Percentiles rank a stretch among this genome's conserved stretches.
Evolutionary conservation across 2,797 vertebrate species (phyloP).

Genomic region (Muraenolepis orangiensis): DNA sequence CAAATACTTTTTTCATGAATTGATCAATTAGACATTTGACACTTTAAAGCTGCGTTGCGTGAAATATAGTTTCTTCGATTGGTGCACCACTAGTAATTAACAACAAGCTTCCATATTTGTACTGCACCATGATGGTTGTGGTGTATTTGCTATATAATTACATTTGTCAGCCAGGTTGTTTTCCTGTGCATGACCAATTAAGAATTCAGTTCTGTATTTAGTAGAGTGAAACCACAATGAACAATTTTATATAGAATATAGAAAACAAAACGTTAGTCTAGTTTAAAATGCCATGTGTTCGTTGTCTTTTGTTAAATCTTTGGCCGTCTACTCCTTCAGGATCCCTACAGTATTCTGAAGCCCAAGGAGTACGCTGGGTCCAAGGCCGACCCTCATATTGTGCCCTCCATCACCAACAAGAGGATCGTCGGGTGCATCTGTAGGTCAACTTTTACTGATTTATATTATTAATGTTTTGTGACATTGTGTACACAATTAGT

Average conservation of each 20-base stretch:
- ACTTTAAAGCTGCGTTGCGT: not conserved
- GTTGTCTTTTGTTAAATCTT: not conserved
- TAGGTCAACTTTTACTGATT: constrained; percentile 72
- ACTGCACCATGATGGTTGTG: no score
- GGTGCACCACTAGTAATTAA: not conserved
- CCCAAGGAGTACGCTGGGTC: constrained; percentile 82
- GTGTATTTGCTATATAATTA: no score
- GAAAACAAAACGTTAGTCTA: not conserved
- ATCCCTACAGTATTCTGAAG: constrained; percentile 82
- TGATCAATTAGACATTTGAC: not conserved
- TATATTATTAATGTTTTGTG: no score
- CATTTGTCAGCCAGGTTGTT: no score
- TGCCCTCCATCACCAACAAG: constrained; percentile 82
- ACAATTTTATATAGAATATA: not conserved
- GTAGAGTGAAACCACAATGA: no score
- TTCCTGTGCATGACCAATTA: no score
- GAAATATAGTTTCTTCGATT: not conserved
- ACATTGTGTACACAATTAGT: not conserved
- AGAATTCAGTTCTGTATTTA: no score
- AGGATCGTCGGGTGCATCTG: constrained; percentile 89
- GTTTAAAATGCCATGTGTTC: not conserved
- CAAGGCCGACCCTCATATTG: constrained; percentile 83
- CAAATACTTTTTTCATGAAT: not conserved
- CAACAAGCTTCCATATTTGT: no score
- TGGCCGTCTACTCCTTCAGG: constrained; percentile 60